phyloP scores from a whole-genome alignment of 2,888 invertebrate species.

The Hoplodrina blanda region DNA sequence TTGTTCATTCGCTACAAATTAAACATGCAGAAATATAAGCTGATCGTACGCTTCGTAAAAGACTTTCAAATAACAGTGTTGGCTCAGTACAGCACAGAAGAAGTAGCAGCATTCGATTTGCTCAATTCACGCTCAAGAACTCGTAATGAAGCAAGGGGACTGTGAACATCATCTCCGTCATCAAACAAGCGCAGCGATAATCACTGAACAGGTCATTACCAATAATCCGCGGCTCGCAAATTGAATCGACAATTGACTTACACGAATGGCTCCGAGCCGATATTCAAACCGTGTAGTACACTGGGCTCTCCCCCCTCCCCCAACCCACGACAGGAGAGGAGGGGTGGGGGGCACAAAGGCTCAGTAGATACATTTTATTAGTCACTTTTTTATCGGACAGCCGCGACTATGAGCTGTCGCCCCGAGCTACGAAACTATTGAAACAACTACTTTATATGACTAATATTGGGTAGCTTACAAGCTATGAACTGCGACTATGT shows the following conservation, averaged over 20 bases:
- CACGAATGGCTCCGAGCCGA: constrained; percentile 14
- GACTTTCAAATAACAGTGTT: too few species aligned
- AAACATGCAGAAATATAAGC: too few species aligned
- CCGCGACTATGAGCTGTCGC: constrained; percentile 29
- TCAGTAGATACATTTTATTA: constrained; percentile 32
- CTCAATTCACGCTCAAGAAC: too few species aligned
- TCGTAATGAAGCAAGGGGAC: too few species aligned
- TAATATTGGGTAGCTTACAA: background rate
- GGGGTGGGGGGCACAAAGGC: background rate
- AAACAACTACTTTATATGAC: background rate
- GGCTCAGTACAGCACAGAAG: too few species aligned
- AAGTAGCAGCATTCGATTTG: too few species aligned
- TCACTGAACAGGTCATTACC: constrained; percentile 4
- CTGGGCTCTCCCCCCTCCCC: background rate
- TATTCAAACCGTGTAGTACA: constrained; percentile 26
- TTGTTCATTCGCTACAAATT: too few species aligned
- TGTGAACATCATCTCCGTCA: background rate
- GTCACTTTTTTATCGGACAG: constrained; percentile 34
- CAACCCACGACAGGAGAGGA: too few species aligned
- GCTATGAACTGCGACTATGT: background rate
- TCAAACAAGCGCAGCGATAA: background rate
- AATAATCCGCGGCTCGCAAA: constrained; percentile 17
- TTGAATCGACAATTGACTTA: constrained; percentile 16
- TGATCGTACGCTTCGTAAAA: too few species aligned
- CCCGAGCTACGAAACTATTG: constrained; percentile 20